Conservation (phyloP, 2,113 vertebrate genomes). For the Aythya baeri region DNA sequence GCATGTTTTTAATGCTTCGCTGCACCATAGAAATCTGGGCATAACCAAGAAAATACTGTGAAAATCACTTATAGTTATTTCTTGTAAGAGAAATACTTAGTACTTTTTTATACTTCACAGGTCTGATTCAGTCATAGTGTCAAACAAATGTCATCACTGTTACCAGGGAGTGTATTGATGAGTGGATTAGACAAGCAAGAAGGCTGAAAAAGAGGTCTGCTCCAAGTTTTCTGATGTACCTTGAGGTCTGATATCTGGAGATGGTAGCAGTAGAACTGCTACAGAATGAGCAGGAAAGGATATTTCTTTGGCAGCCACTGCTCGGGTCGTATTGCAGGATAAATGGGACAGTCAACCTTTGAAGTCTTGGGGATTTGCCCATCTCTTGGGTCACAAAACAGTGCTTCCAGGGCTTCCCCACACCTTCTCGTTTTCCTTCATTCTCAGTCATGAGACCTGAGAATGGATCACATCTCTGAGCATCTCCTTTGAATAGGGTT, state of each 20-base stretch:
- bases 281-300: background rate
- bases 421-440: no score
- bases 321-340: accelerated
- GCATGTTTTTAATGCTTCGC: background rate
- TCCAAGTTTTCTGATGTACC: background rate
- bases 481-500: background rate
- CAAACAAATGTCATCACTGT: slow-evolving; percentile 30
- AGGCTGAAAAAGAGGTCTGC: slow-evolving; percentile 22
- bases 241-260: background rate
- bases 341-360: background rate
- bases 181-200: slow-evolving; percentile 9
- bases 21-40: background rate
- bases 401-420: no score
- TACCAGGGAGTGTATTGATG: background rate
- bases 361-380: background rate
- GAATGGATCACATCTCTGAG: background rate
- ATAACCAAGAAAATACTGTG: background rate
- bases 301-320: background rate
- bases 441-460: no score
- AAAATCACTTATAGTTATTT: background rate
- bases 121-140: slow-evolving; percentile 34
- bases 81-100: slow-evolving; percentile 5
- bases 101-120: slow-evolving; percentile 31
- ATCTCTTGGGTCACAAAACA: no score
- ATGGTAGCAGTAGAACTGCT: background rate